Percentiles rank a stretch among this genome's conserved stretches.
Evolutionary conservation across 2,113 vertebrate genomes (phyloP).

Genomic region (Malurus elegans): DNA sequence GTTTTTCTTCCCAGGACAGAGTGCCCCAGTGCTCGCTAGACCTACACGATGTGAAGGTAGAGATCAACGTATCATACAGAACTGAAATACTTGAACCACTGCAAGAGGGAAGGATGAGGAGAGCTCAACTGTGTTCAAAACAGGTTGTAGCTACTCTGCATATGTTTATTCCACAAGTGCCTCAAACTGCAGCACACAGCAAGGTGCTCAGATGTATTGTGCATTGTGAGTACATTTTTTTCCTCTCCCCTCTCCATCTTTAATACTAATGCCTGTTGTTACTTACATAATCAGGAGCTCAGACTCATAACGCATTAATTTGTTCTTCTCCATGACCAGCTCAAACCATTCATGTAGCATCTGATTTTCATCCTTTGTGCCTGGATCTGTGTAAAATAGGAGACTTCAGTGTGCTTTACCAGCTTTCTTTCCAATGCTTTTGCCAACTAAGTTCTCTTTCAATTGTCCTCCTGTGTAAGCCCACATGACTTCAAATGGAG

Average conservation of each 20-base stretch:
- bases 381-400: slow-evolving; percentile 77
- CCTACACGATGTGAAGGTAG: neutral
- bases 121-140: neutral
- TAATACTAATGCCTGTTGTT: slow-evolving; percentile 1
- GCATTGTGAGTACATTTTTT: neutral
- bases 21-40: neutral
- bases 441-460: neutral
- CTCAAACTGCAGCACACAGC: neutral
- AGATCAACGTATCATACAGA: neutral
- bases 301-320: slow-evolving; percentile 87
- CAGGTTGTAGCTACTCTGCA: neutral
- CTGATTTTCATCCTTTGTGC: slow-evolving; percentile 78
- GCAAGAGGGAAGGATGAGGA: neutral
- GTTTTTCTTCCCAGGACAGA: neutral
- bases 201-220: neutral
- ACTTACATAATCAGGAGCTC: slow-evolving; percentile 86
- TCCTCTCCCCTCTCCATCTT: neutral
- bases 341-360: slow-evolving; percentile 92
- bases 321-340: slow-evolving; percentile 93
- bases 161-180: neutral
- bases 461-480: neutral
- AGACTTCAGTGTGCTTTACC: slow-evolving; percentile 50
- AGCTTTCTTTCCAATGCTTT: slow-evolving; percentile 5
- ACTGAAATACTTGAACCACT: neutral
- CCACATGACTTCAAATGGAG: neutral